A percentile compares a stretch with the other conserved stretches of the same genome.
Evolutionary conservation across 2,113 vertebrate genomes (phyloP).

Genomic region (Neolamprologus sp.): DNA sequence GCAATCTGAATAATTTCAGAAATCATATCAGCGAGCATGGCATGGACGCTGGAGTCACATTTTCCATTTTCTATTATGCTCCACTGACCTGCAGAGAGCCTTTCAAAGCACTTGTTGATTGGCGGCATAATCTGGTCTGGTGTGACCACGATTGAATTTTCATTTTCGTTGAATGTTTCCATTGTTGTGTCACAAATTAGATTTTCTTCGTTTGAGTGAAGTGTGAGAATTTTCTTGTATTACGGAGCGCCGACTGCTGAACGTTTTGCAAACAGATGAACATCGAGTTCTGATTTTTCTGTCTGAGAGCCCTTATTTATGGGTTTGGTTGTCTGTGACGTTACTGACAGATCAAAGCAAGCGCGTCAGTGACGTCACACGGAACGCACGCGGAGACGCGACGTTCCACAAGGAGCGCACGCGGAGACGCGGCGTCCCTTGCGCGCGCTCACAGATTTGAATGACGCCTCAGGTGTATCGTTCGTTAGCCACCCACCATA

Average conservation of each 20-base stretch:
- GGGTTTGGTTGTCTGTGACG: background rate
- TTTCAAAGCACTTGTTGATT: no score
- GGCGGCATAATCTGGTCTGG: no score
- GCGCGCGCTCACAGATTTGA: background rate
- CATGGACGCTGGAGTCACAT: accelerated
- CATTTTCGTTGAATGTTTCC: background rate
- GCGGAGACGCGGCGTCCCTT: background rate
- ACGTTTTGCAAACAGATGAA: background rate
- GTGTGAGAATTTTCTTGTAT: background rate
- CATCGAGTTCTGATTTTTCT: background rate
- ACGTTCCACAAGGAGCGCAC: background rate
- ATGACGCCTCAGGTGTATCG: background rate
- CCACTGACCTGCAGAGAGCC: no score
- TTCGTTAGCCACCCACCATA: background rate
- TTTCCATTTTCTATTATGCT: no score
- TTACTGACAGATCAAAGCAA: background rate
- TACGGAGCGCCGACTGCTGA: background rate
- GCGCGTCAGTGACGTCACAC: no score
- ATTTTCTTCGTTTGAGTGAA: background rate
- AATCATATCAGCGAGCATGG: accelerated
- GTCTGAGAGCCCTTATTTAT: background rate
- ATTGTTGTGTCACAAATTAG: background rate
- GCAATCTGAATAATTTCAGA: accelerated
- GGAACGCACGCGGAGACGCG: background rate
- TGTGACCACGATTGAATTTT: accelerated